Evolutionary conservation across 2,113 vertebrate species (phyloP).

Genomic region (Syngnathus typhle): DNA sequence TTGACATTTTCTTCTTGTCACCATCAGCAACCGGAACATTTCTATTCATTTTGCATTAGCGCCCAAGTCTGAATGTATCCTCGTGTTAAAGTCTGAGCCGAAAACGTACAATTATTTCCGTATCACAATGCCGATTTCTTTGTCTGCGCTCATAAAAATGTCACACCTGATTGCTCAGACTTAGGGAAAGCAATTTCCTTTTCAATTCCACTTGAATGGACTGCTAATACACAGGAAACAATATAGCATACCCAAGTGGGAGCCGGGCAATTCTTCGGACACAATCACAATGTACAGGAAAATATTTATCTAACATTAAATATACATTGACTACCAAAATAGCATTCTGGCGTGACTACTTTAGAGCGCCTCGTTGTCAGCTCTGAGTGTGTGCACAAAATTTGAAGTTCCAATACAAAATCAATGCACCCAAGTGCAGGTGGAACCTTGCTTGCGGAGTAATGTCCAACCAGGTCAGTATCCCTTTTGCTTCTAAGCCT

Average conservation of each 20-base stretch:
- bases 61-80: background rate
- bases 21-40: background rate
- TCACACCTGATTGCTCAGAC: background rate
- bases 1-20: no score
- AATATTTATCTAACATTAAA: background rate
- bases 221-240: background rate
- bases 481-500: background rate
- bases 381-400: no score
- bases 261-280: background rate
- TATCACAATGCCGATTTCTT: background rate
- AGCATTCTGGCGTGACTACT: no score
- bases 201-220: constrained; percentile 11
- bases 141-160: background rate
- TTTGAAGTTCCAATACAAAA: background rate
- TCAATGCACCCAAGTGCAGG: background rate
- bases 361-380: no score
- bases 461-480: background rate
- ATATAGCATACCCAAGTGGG: background rate
- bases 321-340: background rate
- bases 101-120: background rate
- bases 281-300: background rate
- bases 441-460: background rate
- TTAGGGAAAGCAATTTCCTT: background rate
- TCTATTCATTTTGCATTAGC: no score
- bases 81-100: background rate